These are phyloP conservation scores for Eumacrocentrus americanus DNA, from an alignment of 2,888 invertebrate genomes.

Conservation along the genomic window DNA sequence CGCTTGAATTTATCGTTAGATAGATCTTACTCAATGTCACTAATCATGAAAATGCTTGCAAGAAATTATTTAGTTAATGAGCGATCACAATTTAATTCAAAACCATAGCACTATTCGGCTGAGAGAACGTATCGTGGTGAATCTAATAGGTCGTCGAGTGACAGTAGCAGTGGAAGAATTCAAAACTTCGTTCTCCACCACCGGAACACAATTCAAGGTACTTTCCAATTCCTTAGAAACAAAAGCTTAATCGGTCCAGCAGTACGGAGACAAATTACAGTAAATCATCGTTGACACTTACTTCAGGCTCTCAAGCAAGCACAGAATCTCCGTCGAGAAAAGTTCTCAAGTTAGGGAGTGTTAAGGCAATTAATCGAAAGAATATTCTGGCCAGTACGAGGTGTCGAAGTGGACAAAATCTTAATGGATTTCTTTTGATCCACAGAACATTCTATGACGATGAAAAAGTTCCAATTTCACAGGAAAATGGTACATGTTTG, in stretches of 20 bases:
- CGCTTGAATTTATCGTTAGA: conserved; percentile 62
- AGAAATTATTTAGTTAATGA: conserved; percentile 36
- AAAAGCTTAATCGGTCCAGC: conserved; percentile 70
- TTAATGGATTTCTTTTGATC: conserved; percentile 75
- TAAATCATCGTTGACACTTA: conserved; percentile 74
- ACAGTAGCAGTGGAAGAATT: conserved; percentile 61
- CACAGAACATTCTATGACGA: conserved; percentile 70
- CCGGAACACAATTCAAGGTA: conserved; percentile 37
- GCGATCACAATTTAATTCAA: conserved; percentile 27
- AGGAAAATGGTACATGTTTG: conserved; percentile 32
- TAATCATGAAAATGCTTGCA: conserved; percentile 57
- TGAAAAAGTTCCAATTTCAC: conserved; percentile 41
- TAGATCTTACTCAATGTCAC: conserved; percentile 59
- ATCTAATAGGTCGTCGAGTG: conserved; percentile 60
- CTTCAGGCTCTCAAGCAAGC: conserved; percentile 76
- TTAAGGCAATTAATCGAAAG: conserved; percentile 84
- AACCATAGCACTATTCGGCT: conserved; percentile 25
- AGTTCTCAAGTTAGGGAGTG: conserved; percentile 78
- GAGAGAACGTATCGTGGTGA: conserved; percentile 34
- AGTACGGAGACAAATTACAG: conserved; percentile 78
- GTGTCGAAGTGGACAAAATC: conserved; percentile 80
- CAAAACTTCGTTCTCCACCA: conserved; percentile 60
- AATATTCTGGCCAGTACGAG: conserved; percentile 87
- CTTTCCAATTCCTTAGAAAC: conserved; percentile 50
- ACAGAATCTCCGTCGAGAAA: conserved; percentile 65